Evolutionary conservation across 2,797 vertebrate species (phyloP).

Genomic region (Hydrolagus colliei): DNA sequence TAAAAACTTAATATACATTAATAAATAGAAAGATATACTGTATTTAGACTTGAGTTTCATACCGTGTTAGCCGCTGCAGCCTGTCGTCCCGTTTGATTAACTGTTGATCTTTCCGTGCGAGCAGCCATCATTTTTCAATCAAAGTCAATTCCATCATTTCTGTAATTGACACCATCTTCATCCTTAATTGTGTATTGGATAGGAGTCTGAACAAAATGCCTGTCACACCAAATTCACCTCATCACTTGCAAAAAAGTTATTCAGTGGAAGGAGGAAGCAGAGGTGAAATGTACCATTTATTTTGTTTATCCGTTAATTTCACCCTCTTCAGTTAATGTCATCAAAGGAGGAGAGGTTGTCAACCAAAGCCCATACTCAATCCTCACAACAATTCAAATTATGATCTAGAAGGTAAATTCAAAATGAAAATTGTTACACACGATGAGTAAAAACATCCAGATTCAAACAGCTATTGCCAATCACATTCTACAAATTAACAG

Average conservation of each 20-base stretch:
- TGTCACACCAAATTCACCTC: neutral
- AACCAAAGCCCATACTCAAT: neutral
- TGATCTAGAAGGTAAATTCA: neutral
- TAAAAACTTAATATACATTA: neutral
- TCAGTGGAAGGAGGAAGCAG: too few relatives aligned
- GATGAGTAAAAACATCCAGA: too few relatives aligned
- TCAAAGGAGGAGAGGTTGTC: neutral
- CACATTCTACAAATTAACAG: too few relatives aligned
- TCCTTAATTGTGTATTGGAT: neutral
- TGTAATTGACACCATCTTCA: slow-evolving; percentile 13
- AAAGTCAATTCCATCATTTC: neutral
- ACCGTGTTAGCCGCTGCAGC: slow-evolving; percentile 12
- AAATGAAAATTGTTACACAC: too few relatives aligned
- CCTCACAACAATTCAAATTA: neutral
- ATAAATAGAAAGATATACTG: neutral
- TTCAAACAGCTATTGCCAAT: too few relatives aligned
- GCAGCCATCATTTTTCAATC: slow-evolving; percentile 27
- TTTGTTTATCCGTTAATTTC: neutral
- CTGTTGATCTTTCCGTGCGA: slow-evolving; percentile 7
- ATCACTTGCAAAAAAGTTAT: neutral
- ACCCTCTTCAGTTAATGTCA: neutral
- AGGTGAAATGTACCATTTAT: neutral
- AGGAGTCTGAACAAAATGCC: neutral
- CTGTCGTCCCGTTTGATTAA: slow-evolving; percentile 19
- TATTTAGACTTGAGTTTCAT: slow-evolving; percentile 6